Evolutionary conservation across 1,140 invertebrate species (phyloP).

Genomic region (Bombus fervidus): DNA sequence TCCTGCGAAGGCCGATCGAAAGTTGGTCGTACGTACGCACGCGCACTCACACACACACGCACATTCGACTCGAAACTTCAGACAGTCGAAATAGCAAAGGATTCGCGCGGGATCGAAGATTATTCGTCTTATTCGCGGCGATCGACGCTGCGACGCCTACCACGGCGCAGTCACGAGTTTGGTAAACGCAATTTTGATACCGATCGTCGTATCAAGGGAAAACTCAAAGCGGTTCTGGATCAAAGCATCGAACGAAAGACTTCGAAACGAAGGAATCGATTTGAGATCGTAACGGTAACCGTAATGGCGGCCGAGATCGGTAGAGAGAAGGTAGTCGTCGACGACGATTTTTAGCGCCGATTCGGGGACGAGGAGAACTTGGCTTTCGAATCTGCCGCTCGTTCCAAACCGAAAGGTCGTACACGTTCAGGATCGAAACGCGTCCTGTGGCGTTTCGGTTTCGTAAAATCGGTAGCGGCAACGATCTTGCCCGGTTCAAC

Average conservation of each 20-base stretch:
- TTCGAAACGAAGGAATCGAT: background rate
- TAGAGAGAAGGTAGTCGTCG: background rate
- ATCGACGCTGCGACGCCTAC: background rate
- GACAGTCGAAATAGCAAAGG: background rate
- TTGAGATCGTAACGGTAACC: background rate
- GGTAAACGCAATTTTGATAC: background rate
- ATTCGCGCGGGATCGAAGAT: background rate
- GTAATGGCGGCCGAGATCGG: background rate
- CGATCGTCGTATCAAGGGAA: background rate
- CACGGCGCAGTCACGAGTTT: background rate
- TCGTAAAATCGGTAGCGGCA: constrained; percentile 9
- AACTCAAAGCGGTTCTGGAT: background rate
- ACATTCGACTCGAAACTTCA: background rate
- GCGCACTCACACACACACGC: background rate
- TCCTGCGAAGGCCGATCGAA: background rate
- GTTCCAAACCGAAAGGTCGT: constrained; percentile 7
- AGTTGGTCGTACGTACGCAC: background rate
- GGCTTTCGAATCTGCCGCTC: constrained; percentile 21
- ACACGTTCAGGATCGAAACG: constrained; percentile 19
- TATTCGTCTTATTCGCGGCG: background rate
- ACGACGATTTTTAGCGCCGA: background rate
- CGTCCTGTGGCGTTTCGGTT: constrained; percentile 14
- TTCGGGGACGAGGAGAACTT: background rate
- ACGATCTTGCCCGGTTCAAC: constrained; percentile 30
- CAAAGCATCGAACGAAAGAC: background rate